These are phyloP conservation scores for Tortricodes alternella DNA, from an alignment of 2,888 invertebrate genomes.

Conservation along the genomic window DNA sequence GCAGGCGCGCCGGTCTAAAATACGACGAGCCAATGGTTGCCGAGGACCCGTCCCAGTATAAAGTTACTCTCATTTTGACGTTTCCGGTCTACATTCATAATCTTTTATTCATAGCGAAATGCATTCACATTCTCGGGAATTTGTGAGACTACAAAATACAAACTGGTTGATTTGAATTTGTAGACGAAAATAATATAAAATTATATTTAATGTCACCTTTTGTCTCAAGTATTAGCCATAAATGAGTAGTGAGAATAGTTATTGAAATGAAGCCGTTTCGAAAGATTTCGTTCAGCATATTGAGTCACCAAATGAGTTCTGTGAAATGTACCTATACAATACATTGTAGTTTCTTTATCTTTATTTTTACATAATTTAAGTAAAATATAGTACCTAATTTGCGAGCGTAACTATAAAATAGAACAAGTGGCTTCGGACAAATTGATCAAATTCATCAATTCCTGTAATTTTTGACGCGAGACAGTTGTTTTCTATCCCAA, in stretches of 20 bases:
- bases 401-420: too few species aligned
- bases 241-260: constrained; percentile 6
- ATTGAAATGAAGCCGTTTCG: constrained; percentile 10
- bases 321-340: not conserved
- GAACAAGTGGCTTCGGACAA: too few species aligned
- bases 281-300: constrained; percentile 27
- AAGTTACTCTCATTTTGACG: constrained; percentile 37
- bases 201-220: constrained; percentile 5
- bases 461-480: too few species aligned
- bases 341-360: not conserved
- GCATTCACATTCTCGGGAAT: not conserved
- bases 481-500: too few species aligned
- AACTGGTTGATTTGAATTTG: not conserved
- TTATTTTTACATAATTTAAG: not conserved
- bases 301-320: constrained; percentile 8
- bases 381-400: too few species aligned
- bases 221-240: constrained; percentile 23
- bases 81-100: constrained; percentile 36
- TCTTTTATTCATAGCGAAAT: constrained; percentile 10
- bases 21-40: constrained; percentile 48
- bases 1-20: constrained; percentile 65
- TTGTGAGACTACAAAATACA: not conserved
- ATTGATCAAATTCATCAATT: too few species aligned
- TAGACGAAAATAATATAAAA: constrained; percentile 3
- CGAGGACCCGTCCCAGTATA: constrained; percentile 32